These are phyloP conservation scores for Oxyura jamaicensis DNA, from an alignment of 2,113 vertebrate species.

Conservation along the genomic window DNA sequence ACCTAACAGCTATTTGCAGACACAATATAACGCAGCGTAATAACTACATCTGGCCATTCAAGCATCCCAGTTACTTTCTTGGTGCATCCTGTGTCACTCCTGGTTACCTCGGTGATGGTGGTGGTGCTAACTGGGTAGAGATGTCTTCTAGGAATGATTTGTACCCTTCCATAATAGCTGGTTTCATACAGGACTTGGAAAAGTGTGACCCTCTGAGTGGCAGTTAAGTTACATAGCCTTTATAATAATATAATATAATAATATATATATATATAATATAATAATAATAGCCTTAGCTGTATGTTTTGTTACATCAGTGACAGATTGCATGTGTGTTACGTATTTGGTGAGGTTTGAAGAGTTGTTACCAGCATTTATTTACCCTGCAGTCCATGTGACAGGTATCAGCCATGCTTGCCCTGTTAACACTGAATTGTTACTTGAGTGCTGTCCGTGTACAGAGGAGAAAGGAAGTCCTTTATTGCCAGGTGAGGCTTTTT, in stretches of 20 bases:
- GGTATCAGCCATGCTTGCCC: background rate
- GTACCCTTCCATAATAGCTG: background rate
- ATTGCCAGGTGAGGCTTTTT: background rate
- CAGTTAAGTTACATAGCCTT: background rate
- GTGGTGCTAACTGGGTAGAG: background rate
- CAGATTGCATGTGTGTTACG: background rate
- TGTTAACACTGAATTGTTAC: background rate
- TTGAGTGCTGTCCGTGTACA: background rate
- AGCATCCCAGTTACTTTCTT: background rate
- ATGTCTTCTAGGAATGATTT: background rate
- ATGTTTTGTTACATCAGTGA: background rate
- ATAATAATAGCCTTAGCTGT: too few species aligned
- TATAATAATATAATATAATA: too few species aligned
- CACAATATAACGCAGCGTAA: background rate
- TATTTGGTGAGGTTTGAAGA: background rate
- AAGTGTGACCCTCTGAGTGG: background rate
- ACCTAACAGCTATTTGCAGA: background rate
- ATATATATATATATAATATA: too few species aligned
- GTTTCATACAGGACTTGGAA: background rate
- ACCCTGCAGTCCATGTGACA: fast-evolving
- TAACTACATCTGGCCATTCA: background rate
- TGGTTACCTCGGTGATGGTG: background rate
- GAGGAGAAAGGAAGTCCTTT: background rate
- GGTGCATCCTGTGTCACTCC: background rate
- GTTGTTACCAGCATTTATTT: background rate